These are phyloP conservation scores for Lasioglossum pauxillum DNA, from an alignment of 2,888 invertebrate species.

Conservation along the genomic window DNA sequence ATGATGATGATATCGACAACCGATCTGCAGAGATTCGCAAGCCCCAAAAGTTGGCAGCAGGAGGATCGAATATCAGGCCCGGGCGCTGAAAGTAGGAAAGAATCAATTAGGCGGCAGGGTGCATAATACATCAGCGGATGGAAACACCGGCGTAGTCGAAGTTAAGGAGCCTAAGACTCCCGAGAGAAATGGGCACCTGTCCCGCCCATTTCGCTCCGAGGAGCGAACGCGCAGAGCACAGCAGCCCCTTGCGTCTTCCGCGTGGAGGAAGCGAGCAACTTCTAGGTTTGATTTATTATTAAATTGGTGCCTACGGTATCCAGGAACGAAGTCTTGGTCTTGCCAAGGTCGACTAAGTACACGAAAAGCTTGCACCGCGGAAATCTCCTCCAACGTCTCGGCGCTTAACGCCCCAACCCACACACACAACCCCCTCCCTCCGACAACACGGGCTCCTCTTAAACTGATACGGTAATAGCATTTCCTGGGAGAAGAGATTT, in stretches of 20 bases:
- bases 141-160: slow-evolving; percentile 68
- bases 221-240: background rate
- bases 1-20: background rate
- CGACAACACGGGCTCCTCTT: slow-evolving; percentile 17
- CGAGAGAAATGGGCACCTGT: slow-evolving; percentile 78
- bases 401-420: slow-evolving; percentile 48
- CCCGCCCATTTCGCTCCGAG: slow-evolving; percentile 71
- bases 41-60: background rate
- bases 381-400: slow-evolving; percentile 56
- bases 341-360: slow-evolving; percentile 58
- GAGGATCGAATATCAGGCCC: slow-evolving; percentile 30
- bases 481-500: slow-evolving; percentile 59
- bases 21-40: background rate
- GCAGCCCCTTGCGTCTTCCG: slow-evolving; percentile 74
- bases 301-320: slow-evolving; percentile 71
- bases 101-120: slow-evolving; percentile 79
- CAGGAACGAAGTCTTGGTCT: slow-evolving; percentile 49
- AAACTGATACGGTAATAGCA: slow-evolving; percentile 69
- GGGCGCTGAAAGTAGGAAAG: slow-evolving; percentile 55
- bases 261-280: slow-evolving; percentile 80
- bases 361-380: slow-evolving; percentile 60
- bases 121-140: slow-evolving; percentile 80
- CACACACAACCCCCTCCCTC: background rate
- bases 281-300: slow-evolving; percentile 82
- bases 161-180: slow-evolving; percentile 80